Evolutionary conservation across 2,797 vertebrate species (phyloP).

Genomic region (Myotis planiceps): DNA sequence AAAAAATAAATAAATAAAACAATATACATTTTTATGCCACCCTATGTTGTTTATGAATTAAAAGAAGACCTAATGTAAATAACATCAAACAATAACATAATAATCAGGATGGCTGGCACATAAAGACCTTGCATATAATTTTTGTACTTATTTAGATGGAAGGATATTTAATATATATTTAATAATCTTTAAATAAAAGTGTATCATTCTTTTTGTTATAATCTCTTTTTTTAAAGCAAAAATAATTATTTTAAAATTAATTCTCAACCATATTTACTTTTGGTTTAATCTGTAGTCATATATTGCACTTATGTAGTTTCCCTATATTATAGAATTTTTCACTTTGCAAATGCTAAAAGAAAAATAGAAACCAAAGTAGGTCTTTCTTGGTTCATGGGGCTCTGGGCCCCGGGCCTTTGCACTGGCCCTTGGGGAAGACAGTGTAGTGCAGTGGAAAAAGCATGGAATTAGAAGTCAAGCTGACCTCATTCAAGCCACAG

Average conservation of each 20-base stretch:
- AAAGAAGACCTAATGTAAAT: not conserved
- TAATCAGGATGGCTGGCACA: not conserved
- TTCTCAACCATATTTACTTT: not conserved
- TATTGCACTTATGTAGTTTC: not conserved
- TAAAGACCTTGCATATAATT: not conserved
- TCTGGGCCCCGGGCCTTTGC: not conserved
- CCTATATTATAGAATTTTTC: not conserved
- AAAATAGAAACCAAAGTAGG: not conserved
- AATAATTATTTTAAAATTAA: not conserved
- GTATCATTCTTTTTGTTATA: not conserved
- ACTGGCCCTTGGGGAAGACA: not conserved
- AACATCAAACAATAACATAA: not conserved
- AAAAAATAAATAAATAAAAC: not conserved
- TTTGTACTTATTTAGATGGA: not conserved
- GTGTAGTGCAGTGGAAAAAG: not conserved
- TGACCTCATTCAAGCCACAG: not conserved
- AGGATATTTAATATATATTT: not conserved
- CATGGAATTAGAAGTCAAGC: not conserved
- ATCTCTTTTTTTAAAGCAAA: not conserved
- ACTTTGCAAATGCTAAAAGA: not conserved
- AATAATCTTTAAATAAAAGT: not conserved
- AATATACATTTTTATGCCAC: not conserved
- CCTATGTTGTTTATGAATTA: not conserved
- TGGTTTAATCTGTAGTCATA: not conserved
- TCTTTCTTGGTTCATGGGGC: not conserved